A percentile compares a stretch with the other conserved stretches of the same genome.
Evolutionary conservation across 92 coral and sea anemone genomes (phyloP).

Genomic region (Epizoanthus ramosus): DNA sequence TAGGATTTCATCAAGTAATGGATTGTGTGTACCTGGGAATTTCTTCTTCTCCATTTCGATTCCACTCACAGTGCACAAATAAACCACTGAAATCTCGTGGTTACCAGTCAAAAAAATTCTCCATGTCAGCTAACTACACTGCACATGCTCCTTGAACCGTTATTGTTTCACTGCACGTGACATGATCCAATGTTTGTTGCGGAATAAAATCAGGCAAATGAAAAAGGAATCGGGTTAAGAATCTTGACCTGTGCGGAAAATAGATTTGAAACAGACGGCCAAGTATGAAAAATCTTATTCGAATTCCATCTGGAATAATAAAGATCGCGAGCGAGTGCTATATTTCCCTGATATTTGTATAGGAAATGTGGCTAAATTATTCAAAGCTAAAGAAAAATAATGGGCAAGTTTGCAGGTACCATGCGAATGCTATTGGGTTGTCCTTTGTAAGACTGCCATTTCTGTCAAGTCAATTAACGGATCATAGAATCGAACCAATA

Average conservation of each 20-base stretch:
- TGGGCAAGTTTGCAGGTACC: conserved; percentile 61
- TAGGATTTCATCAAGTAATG: conserved; percentile 90
- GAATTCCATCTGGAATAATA: too few relatives aligned
- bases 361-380: conserved; percentile 52
- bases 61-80: conserved; percentile 28
- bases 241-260: conserved; percentile 1
- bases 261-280: conserved; percentile 1
- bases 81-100: conserved; percentile 35
- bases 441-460: conserved; percentile 59
- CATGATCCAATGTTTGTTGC: conserved; percentile 41
- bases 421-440: conserved; percentile 58
- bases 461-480: conserved; percentile 74
- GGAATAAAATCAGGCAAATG: conserved; percentile 31
- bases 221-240: too few relatives aligned
- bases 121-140: conserved; percentile 29
- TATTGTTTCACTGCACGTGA: conserved; percentile 74
- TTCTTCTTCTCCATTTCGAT: conserved; percentile 64
- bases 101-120: conserved; percentile 55
- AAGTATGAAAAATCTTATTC: neutral
- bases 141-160: conserved; percentile 86
- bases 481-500: conserved; percentile 71
- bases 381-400: conserved; percentile 55
- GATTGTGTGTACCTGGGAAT: conserved; percentile 83
- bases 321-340: neutral
- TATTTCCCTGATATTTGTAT: neutral